Percentiles rank a stretch among this genome's conserved stretches.
Conservation (phyloP, 2,797 vertebrate genomes). For the Argya squamiceps region DNA sequence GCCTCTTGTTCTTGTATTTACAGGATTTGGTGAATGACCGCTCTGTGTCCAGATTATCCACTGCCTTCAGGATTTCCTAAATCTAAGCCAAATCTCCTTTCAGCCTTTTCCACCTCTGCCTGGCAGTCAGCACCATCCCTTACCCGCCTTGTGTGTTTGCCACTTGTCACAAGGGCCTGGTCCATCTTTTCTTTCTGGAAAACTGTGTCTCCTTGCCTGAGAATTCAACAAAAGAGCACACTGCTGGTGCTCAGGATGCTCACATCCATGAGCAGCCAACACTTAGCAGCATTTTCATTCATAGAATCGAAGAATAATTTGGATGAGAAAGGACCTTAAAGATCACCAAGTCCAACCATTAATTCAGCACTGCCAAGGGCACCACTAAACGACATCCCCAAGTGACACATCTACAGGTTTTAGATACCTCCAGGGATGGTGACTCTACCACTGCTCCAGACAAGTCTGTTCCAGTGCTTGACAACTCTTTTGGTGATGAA, state of each 20-base stretch:
- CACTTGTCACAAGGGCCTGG: not conserved
- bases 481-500: not conserved
- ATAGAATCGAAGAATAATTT: not conserved
- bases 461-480: not conserved
- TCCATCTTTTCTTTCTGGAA: not conserved
- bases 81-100: not conserved
- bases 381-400: not conserved
- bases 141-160: not conserved
- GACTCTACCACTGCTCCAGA: not conserved
- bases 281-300: not conserved
- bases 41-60: not conserved
- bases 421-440: not conserved
- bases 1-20: not conserved
- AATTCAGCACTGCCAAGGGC: not conserved
- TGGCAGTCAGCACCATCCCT: not conserved
- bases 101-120: not conserved
- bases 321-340: not conserved
- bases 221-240: accelerated
- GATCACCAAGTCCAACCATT: not conserved
- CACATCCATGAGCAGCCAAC: not conserved
- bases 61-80: not conserved
- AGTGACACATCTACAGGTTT: not conserved
- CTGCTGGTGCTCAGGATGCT: not conserved
- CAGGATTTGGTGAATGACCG: not conserved
- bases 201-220: not conserved